Evolutionary conservation across 2,888 invertebrate genomes (phyloP), one percentile per base, ranked within the genome.

Genomic region (Ferrisia virgata): DNA sequence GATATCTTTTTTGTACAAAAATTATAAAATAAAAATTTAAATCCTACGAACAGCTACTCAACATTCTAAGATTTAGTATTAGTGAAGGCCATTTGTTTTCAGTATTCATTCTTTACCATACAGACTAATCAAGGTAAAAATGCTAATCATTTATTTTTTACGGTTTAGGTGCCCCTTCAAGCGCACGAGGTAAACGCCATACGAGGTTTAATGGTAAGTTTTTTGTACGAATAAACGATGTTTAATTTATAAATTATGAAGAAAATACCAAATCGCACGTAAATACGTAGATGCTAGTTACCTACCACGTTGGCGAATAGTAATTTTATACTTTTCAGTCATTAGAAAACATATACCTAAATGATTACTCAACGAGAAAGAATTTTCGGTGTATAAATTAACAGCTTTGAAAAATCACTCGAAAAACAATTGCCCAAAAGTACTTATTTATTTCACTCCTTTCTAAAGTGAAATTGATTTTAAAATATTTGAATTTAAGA

Each of bases 171-270:
- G 31, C 83, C n/a, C 11, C 83, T 13, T 43, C 83, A 11, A n/a
- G 28, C 25, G 39, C 69, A 5, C 36, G 83, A 72, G 72, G 72
- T 15, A 83, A 83, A 76, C 69, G 83, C 13, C 83, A 83, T 31
- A 83, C 83, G 25, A 36, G 76, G 25, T 82, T 82, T 69, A 82
- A 82, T 39, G 69, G 82, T 82, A 28, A 82, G 82, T 80, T 36
- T 33, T n/a, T n/a, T n/a, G n/a, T n/a, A n/a, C 39, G 13, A 47
- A 13, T 47, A 5, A 47, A 47, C n/a, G n/a, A 47, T 47, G n/a
- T 47, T 47, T n/a, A 47, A 47, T 47, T 47, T 47, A 47, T n/a
- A 47, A 47, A 15, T 47, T 47, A 47, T 47, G 47, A n/a, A 47
- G 47, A 47, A 47, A 47, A 47, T 47, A 47, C 40, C n/a, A 22